Evolutionary conservation across 2,797 vertebrate species (phyloP).

Genomic region (Myotis pilosus): DNA sequence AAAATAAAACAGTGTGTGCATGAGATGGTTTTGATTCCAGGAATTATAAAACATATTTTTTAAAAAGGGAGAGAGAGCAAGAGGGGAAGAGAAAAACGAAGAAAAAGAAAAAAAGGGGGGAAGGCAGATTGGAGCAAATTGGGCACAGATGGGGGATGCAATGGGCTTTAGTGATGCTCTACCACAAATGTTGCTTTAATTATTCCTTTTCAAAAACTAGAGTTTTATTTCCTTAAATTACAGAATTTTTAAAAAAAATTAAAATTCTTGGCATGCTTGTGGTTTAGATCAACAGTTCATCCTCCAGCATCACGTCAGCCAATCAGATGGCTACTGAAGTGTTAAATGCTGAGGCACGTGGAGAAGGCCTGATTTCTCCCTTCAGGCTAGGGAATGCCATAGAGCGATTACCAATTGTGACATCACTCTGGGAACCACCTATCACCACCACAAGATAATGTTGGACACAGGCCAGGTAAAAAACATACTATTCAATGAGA

Average conservation of each 20-base stretch:
- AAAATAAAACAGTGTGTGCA: conserved; percentile 90
- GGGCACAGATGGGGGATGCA: conserved; percentile 93
- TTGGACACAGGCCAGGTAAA: conserved; percentile 11
- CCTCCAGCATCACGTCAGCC: conserved; percentile 58
- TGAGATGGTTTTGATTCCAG: conserved; percentile 96
- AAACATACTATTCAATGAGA: neutral
- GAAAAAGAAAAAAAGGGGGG: conserved; percentile 41
- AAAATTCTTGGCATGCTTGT: conserved; percentile 81
- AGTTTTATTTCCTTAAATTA: conserved; percentile 83
- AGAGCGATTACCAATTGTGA: conserved; percentile 43
- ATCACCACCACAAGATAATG: conserved; percentile 7
- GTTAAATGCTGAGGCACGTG: conserved; percentile 69
- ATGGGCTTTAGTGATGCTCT: conserved; percentile 81
- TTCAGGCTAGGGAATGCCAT: conserved; percentile 40
- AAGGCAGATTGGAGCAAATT: conserved; percentile 92
- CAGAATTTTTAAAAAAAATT: conserved; percentile 83
- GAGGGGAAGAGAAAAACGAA: conserved; percentile 42
- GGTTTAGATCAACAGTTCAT: conserved; percentile 79
- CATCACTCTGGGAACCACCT: conserved; percentile 69
- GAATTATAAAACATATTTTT: conserved; percentile 99
- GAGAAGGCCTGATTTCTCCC: conserved; percentile 53
- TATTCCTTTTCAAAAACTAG: conserved; percentile 81
- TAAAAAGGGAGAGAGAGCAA: conserved; percentile 82
- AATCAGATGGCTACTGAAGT: conserved; percentile 79
- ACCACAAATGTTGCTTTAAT: conserved; percentile 85